phyloP scores from a whole-genome alignment of 2,797 vertebrate genomes.

The Pempheris klunzingeri region DNA sequence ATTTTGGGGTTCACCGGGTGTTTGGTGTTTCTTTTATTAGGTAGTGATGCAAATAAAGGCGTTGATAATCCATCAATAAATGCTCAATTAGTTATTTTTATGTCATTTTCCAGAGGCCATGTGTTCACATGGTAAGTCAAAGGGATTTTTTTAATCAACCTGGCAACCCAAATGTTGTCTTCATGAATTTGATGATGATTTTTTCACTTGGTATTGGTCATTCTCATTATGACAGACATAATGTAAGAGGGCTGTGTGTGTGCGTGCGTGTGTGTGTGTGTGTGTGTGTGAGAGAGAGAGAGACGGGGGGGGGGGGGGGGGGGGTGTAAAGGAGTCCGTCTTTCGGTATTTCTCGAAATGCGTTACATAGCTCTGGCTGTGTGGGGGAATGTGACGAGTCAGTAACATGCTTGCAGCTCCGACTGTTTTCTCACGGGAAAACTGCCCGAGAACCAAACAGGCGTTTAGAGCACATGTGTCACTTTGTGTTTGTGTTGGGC shows the following conservation, averaged over 20 bases:
- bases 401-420: slow-evolving; percentile 63
- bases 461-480: slow-evolving; percentile 65
- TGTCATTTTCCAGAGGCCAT: too few relatives aligned
- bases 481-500: slow-evolving; percentile 46
- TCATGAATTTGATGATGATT: too few relatives aligned
- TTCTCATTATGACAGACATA: background rate
- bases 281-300: background rate
- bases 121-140: background rate
- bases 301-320: background rate
- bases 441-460: slow-evolving; percentile 51
- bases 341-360: slow-evolving; percentile 74
- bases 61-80: background rate
- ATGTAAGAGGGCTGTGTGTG: background rate
- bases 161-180: background rate
- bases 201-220: background rate
- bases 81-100: background rate
- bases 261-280: background rate
- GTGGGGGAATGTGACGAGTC: slow-evolving; percentile 79
- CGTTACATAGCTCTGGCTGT: slow-evolving; percentile 72
- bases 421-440: slow-evolving; percentile 85
- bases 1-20: background rate
- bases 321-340: slow-evolving; percentile 5
- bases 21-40: background rate
- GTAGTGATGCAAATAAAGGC: background rate
- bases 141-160: background rate